Percentiles rank a stretch among this genome's conserved stretches.
phyloP scores from a whole-genome alignment of 2,797 vertebrate genomes.

The Myotis myotis region DNA sequence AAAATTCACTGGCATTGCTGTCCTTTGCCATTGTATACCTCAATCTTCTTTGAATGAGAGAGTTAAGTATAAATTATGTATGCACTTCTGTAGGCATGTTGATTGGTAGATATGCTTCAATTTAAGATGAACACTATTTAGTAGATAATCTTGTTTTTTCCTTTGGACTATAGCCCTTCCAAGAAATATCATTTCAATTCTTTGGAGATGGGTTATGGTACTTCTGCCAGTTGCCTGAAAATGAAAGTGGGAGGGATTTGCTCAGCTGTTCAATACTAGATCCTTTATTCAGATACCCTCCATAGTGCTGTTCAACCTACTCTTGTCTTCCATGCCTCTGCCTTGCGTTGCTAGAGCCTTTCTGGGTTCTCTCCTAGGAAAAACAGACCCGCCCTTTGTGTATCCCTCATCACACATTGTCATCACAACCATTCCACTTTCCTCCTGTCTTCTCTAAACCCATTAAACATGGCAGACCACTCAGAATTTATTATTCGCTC shows the following conservation, averaged over 20 bases:
- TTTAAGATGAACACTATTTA: neutral
- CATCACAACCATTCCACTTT: no score
- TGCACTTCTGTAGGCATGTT: neutral
- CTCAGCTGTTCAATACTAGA: neutral
- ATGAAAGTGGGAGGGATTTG: neutral
- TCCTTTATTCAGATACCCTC: neutral
- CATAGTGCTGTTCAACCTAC: neutral
- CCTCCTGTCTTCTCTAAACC: neutral
- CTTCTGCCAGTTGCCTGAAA: conserved; percentile 9
- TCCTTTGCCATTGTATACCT: neutral
- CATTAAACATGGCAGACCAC: neutral
- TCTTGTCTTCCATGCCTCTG: neutral
- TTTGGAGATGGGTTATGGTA: neutral
- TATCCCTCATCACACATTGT: neutral
- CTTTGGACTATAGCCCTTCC: neutral
- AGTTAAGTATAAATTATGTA: neutral
- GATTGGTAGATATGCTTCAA: neutral
- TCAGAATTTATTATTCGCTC: neutral
- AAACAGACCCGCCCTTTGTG: neutral
- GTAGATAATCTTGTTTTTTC: neutral
- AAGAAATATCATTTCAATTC: neutral
- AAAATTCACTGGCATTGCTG: neutral
- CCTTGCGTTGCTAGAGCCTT: neutral
- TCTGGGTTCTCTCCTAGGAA: neutral
- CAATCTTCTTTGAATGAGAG: neutral